These are phyloP conservation scores for Atta cephalotes DNA, from an alignment of 1,140 invertebrate species.

Conservation along the genomic window DNA sequence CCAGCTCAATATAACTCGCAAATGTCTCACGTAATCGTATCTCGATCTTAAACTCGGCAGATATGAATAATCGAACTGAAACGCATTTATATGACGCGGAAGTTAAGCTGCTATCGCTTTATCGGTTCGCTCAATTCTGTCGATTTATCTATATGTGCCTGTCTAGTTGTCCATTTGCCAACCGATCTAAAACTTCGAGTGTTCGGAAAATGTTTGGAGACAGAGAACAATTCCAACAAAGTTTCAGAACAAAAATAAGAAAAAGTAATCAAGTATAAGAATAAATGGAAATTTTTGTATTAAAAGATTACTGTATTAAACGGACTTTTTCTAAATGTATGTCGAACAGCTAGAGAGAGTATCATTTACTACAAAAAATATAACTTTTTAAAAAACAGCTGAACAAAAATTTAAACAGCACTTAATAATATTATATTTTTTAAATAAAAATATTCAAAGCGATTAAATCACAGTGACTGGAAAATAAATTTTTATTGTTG, in stretches of 20 bases:
- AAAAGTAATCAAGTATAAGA: neutral
- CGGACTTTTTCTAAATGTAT: neutral
- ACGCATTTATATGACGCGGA: conserved; percentile 8
- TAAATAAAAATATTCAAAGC: neutral
- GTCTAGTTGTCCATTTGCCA: conserved; percentile 2
- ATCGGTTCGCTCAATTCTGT: neutral
- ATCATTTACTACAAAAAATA: no score
- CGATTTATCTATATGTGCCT: neutral
- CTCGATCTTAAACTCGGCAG: conserved; percentile 5
- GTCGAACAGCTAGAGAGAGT: no score
- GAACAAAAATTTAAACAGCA: neutral
- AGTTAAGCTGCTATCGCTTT: neutral
- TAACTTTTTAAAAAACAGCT: no score
- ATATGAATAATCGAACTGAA: conserved; percentile 30
- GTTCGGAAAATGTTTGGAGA: conserved; percentile 54
- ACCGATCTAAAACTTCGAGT: conserved; percentile 32
- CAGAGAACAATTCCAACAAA: neutral
- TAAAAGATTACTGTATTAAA: conserved; percentile 1
- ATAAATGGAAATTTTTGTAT: neutral
- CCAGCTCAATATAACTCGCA: neutral
- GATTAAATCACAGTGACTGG: neutral
- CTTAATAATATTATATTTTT: neutral
- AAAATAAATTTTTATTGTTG: neutral
- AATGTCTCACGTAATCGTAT: conserved; percentile 28
- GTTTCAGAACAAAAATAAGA: neutral